phyloP scores from a whole-genome alignment of 2,888 invertebrate species.

The Eretmocerus hayati region DNA sequence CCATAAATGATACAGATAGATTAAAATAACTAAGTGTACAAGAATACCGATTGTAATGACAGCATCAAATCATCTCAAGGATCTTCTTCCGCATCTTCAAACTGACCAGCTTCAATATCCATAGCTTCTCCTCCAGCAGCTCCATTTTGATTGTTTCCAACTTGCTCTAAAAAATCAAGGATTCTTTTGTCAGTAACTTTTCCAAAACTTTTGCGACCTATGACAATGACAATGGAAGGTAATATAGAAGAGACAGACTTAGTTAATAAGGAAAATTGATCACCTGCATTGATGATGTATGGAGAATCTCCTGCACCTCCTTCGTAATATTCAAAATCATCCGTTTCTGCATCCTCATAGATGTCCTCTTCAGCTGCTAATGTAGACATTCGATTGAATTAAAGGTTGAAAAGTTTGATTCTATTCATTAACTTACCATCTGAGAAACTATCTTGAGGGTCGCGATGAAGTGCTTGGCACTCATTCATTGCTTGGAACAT shows the following conservation, averaged over 20 bases:
- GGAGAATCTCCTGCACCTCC: slow-evolving; percentile 46
- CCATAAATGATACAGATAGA: slow-evolving; percentile 28
- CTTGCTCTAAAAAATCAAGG: slow-evolving; percentile 37
- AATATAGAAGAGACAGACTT: too few species aligned
- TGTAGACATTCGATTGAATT: neutral
- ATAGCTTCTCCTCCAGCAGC: slow-evolving; percentile 46
- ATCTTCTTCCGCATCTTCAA: slow-evolving; percentile 55
- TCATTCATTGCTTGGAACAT: slow-evolving; percentile 70
- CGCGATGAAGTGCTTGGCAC: slow-evolving; percentile 76
- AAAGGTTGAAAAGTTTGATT: neutral
- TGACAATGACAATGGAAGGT: too few species aligned
- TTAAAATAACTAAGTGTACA: slow-evolving; percentile 39
- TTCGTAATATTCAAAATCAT: slow-evolving; percentile 46
- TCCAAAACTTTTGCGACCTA: too few species aligned
- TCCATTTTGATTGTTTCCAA: slow-evolving; percentile 44
- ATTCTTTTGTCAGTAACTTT: too few species aligned
- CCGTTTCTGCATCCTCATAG: slow-evolving; percentile 49
- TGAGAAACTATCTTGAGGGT: slow-evolving; percentile 58
- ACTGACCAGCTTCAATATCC: slow-evolving; percentile 50
- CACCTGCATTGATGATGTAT: slow-evolving; percentile 41
- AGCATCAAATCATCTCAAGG: slow-evolving; percentile 32
- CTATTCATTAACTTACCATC: slow-evolving; percentile 39
- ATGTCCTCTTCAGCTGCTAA: slow-evolving; percentile 48
- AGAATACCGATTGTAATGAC: slow-evolving; percentile 27
- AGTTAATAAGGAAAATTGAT: neutral